Base-by-base conservation (phyloP, 2,113 vertebrate species). In the Corydoras sp. region DNA sequence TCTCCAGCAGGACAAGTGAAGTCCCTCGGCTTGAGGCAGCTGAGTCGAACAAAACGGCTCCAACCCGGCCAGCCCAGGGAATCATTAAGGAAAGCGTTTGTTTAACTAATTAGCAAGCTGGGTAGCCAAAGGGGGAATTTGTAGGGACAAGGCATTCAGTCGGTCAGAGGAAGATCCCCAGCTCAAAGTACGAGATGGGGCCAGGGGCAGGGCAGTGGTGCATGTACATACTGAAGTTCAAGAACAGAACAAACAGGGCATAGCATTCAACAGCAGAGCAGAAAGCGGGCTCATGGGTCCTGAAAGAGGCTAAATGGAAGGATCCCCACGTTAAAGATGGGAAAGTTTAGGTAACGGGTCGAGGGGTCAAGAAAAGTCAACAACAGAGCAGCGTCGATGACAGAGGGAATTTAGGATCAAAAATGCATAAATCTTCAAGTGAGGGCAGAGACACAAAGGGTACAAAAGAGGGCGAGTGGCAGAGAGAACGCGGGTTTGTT, bases 371-470 rank as follows among this genome's bases (percentile, higher is more conserved):
- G 91, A 91, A 95, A 98, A 96, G 95, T 96, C 95, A 98, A 98
- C 95, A 97, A 91, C 93, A 92, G 92, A 88, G 86, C 90, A 91
- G 92, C 88, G 88, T 90, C 93, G 90, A 94, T 90, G 90, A 92
- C 80, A 92, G 90, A 91, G 93, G 90, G 91, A 94, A 94, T 95
- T 94, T 94, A 88, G 94, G 95, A 97, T 98, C 87, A 97, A 98
- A 98, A 96, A 94, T 92, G 91, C 93, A 96, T 98, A 98, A 96
- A 98, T 98, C 95, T 97, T 88, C 83, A 83, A 76, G 84, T 83
- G 82, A 91, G 92, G 88, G 92, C 93, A 94, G 88, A 69, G 65
- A 66, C 77, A 92, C 82, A 95, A 96, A 91, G 84, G 86, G 76
- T 81, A 92, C 90, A 95, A 96, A 68, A 89, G 89, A 87, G 81